Evolutionary conservation across 2,113 vertebrate species (phyloP).

Genomic region (Hippocampus abdominalis): DNA sequence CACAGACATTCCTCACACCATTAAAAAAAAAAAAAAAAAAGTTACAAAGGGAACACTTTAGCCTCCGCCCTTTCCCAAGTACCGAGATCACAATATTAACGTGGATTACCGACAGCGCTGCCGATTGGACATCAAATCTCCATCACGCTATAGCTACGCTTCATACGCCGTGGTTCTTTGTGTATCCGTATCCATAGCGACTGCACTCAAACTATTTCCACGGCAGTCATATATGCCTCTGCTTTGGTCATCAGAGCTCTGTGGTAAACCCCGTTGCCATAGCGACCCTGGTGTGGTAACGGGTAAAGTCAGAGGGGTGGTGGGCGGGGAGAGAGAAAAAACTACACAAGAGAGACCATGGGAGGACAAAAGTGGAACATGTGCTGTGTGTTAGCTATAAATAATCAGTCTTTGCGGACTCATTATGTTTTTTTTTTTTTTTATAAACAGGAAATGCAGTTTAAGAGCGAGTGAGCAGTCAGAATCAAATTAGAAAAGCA

Average conservation of each 20-base stretch:
- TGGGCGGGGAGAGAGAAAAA: conserved; percentile 16
- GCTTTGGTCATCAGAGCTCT: conserved; percentile 45
- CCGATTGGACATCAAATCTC: conserved; percentile 14
- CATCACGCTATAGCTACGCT: background rate
- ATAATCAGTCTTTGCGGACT: conserved; percentile 1
- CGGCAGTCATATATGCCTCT: conserved; percentile 40
- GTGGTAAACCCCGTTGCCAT: conserved; percentile 56
- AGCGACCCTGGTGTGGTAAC: conserved; percentile 50
- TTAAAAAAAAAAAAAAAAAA: background rate
- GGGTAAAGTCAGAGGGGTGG: conserved; percentile 10
- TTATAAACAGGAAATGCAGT: conserved; percentile 27
- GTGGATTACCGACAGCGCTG: background rate
- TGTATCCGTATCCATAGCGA: conserved; percentile 51
- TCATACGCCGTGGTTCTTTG: conserved; percentile 41
- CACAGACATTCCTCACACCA: background rate
- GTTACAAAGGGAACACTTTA: background rate
- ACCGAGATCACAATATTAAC: background rate
- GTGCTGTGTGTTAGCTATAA: background rate
- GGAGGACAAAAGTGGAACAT: conserved; percentile 39
- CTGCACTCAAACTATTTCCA: conserved; percentile 45
- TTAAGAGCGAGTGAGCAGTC: conserved; percentile 24
- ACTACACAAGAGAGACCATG: conserved; percentile 25
- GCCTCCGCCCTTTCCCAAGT: background rate
- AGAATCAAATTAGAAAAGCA: conserved; percentile 39
- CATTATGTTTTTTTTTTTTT: conserved; percentile 21